Evolutionary conservation across 1,140 invertebrate genomes (phyloP).

Genomic region (Globodera ellingtonae): DNA sequence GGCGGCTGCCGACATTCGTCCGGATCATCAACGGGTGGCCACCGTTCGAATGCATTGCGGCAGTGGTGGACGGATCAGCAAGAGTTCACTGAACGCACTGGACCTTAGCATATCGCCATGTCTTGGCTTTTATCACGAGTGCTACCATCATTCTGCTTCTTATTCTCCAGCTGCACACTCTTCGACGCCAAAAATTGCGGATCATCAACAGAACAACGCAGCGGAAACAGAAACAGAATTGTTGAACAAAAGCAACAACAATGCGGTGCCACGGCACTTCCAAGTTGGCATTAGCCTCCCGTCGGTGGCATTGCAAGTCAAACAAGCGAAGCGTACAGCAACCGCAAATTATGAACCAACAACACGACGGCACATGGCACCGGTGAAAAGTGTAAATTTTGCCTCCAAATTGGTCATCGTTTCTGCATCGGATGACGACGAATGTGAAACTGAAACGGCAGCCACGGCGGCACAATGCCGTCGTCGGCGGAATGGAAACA

Average conservation of each 20-base stretch:
- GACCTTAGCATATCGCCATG: not conserved
- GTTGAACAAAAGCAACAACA: no score
- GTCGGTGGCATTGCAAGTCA: not conserved
- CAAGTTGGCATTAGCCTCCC: conserved; percentile 3
- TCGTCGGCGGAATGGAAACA: conserved; percentile 4
- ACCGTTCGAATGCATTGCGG: not conserved
- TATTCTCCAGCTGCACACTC: not conserved
- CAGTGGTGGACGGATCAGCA: not conserved
- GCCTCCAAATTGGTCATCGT: conserved; percentile 12
- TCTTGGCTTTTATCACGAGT: not conserved
- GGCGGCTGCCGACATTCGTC: not conserved
- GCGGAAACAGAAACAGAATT: no score
- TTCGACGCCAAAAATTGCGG: not conserved
- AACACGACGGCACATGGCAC: not conserved
- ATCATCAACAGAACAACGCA: no score
- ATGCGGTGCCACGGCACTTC: not conserved
- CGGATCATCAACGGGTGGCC: not conserved
- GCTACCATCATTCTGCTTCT: not conserved
- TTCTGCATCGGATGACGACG: not conserved
- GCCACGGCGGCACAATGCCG: not conserved
- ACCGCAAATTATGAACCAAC: conserved; percentile 10
- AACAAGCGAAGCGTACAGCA: conserved; percentile 9
- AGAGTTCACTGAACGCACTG: conserved; percentile 21
- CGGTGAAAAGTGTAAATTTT: conserved; percentile 11
- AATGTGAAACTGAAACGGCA: not conserved